Percentiles rank a stretch among this genome's conserved stretches.
Evolutionary conservation across 1,140 invertebrate genomes (phyloP).

Genomic region (Drosophila eugracilis): DNA sequence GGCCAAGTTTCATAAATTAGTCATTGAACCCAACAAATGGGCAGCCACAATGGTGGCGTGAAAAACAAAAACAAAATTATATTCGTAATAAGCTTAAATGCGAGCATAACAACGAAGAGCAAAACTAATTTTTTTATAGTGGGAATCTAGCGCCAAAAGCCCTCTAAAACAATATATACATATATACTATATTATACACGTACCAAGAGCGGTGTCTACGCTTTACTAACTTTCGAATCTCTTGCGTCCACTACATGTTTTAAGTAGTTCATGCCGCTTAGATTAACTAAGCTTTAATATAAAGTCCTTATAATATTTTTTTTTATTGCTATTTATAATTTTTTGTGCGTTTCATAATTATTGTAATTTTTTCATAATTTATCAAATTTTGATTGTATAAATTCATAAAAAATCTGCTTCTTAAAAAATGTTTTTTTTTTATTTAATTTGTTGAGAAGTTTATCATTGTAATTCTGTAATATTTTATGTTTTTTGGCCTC

Average conservation of each 20-base stretch:
- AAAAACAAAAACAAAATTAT: conserved; percentile 30
- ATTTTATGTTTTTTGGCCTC: background rate
- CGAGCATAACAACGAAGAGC: conserved; percentile 54
- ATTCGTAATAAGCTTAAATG: conserved; percentile 66
- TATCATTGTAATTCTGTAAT: background rate
- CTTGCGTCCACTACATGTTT: background rate
- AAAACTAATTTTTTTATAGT: conserved; percentile 73
- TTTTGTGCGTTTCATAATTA: too few relatives aligned
- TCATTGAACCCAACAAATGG: conserved; percentile 66
- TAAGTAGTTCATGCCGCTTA: background rate
- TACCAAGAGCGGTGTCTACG: conserved; percentile 67
- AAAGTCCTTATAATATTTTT: too few relatives aligned
- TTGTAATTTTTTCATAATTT: too few relatives aligned
- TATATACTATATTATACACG: conserved; percentile 60
- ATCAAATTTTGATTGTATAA: too few relatives aligned
- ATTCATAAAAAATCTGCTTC: too few relatives aligned
- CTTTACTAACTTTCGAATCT: conserved; percentile 70
- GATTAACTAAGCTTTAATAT: background rate
- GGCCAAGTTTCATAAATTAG: conserved; percentile 79
- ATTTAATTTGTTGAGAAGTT: too few relatives aligned
- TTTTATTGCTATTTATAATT: too few relatives aligned
- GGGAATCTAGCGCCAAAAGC: conserved; percentile 62
- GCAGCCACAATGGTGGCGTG: conserved; percentile 28
- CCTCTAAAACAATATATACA: conserved; percentile 71
- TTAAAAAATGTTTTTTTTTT: too few relatives aligned